Percentiles rank a stretch among this genome's conserved stretches.
Conservation (phyloP, 2,888 invertebrate species). For the Trissolcus brochymenae region DNA sequence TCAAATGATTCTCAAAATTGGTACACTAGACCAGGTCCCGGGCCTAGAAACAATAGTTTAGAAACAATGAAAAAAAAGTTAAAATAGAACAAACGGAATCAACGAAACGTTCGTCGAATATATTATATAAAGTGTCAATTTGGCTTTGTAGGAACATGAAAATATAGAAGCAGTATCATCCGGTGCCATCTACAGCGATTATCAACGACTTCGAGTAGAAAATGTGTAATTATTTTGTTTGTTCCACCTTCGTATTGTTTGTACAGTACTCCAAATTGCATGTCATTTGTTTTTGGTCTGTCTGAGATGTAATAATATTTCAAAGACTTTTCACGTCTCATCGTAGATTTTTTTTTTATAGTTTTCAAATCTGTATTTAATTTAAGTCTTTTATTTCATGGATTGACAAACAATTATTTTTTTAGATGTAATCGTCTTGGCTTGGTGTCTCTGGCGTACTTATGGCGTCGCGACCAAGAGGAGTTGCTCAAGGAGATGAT, state of each 20-base stretch:
- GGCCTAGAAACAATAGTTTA: conserved; percentile 44
- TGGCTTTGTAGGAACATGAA: conserved; percentile 81
- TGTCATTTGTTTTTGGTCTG: too few relatives aligned
- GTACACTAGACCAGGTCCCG: conserved; percentile 18
- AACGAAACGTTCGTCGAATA: conserved; percentile 17
- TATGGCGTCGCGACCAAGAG: conserved; percentile 97
- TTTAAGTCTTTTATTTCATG: too few relatives aligned
- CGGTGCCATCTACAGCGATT: conserved; percentile 98
- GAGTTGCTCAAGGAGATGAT: conserved; percentile 98
- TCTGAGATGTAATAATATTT: too few relatives aligned
- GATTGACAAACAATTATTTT: conserved; percentile 59
- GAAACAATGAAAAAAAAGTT: conserved; percentile 36
- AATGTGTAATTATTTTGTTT: conserved; percentile 89
- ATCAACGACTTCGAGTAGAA: conserved; percentile 97
- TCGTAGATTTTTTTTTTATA: too few relatives aligned
- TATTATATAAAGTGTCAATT: conserved; percentile 48
- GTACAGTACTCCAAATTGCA: too few relatives aligned
- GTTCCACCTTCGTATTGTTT: neutral
- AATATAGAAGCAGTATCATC: conserved; percentile 95
- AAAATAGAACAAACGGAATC: conserved; percentile 39
- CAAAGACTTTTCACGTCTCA: too few relatives aligned
- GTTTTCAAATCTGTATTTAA: too few relatives aligned
- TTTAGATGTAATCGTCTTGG: conserved; percentile 92
- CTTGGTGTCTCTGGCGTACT: conserved; percentile 91
- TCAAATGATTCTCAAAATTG: conserved; percentile 16